Evolutionary conservation across 2,888 invertebrate species (phyloP).

Genomic region (Melanophora roralis): DNA sequence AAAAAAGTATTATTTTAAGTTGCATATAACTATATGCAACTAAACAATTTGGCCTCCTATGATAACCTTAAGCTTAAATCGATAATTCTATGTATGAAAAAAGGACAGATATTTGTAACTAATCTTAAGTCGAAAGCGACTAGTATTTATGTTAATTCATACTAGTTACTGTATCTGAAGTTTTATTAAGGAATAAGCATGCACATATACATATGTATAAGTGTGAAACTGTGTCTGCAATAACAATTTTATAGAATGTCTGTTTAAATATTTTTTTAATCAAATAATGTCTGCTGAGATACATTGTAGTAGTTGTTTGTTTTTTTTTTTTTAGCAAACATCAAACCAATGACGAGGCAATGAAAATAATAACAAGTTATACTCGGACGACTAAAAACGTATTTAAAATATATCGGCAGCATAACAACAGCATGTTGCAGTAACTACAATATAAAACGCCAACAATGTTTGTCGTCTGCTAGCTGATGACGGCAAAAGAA

Average conservation of each 20-base stretch:
- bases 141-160: too few relatives aligned
- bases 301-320: too few relatives aligned
- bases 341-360: conserved; percentile 32
- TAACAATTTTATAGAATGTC: conserved; percentile 15
- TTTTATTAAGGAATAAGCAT: neutral
- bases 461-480: conserved; percentile 39
- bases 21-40: too few relatives aligned
- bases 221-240: neutral
- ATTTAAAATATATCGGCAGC: conserved; percentile 1
- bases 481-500: conserved; percentile 44
- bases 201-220: neutral
- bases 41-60: too few relatives aligned
- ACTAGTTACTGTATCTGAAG: too few relatives aligned
- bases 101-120: too few relatives aligned
- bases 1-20: too few relatives aligned
- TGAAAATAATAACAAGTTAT: conserved; percentile 35
- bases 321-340: conserved; percentile 46
- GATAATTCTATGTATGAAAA: too few relatives aligned
- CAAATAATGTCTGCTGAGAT: too few relatives aligned
- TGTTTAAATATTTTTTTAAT: too few relatives aligned
- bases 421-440: neutral
- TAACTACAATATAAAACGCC: conserved; percentile 15
- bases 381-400: neutral
- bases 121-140: too few relatives aligned
- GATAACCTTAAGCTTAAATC: too few relatives aligned